Evolutionary conservation across 2,113 vertebrate species (phyloP), one percentile per base, ranked within the genome.

Genomic region (Ascaphus truei): DNA sequence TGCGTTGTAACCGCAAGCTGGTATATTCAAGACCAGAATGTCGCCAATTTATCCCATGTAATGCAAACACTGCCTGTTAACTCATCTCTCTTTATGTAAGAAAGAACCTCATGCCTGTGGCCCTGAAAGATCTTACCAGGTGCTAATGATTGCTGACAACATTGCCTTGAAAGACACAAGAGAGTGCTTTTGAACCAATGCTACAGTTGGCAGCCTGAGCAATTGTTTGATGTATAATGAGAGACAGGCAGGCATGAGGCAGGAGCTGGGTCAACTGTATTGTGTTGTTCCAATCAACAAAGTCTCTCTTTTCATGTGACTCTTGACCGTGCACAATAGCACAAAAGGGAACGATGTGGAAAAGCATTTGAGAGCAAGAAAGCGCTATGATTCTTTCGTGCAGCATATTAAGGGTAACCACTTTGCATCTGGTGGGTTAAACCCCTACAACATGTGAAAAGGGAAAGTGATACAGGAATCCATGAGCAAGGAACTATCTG

Each of bases 281-380:
- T 51, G 67, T 61, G 67, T 34, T 69, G 56, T 61, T 69, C 67
- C 51, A 71, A 60, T 71, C 57, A 61, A 71, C 57, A 71, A 52
- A 61, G 57, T 56, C 13, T 58, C 43, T 69, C 33, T 61, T 71
- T 71, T 37, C 33, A 29, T 61, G 41, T 7, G 10, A 39, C 31
- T 41, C 67, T 61, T 61, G 56, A 71, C 56, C 50, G 52, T 39
- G 25, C 41, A 50, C 50, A 12, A 52, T 52, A 52, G 43, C 31
- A 47, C 12, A 29, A 41, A 71, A 18, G 31, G 23, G 47, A 61
- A 61, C 45, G 61, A 71, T 71, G 25, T 26, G 22, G 55, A 53
- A 50, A 53, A 31, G 13, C 30, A 20, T 16, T 8, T 3, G 8
- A 33, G n/a, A 55, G 52, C 7, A 55, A 2, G 18, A 6, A 3